phyloP scores from a whole-genome alignment of 2,888 invertebrate genomes.

The Trichacis sp. region DNA sequence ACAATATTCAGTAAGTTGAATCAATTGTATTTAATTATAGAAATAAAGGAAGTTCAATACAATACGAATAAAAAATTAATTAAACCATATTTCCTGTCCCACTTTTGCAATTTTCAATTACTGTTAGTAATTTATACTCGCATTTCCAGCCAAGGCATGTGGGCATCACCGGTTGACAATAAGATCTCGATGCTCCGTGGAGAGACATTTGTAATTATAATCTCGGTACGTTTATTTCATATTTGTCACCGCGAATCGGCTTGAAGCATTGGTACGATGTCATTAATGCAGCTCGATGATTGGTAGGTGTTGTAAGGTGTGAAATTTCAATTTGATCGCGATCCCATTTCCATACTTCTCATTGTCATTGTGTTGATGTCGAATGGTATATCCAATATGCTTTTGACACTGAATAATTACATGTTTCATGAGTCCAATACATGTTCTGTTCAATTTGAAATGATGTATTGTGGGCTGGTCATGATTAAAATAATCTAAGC shows the following conservation, averaged over 20 bases:
- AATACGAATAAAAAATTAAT: no score
- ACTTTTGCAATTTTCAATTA: no score
- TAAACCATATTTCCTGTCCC: no score
- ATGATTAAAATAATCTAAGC: no score
- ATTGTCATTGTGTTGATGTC: background rate
- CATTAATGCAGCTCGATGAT: slow-evolving; percentile 6
- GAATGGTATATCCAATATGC: slow-evolving; percentile 1
- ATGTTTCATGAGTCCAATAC: no score
- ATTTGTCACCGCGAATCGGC: slow-evolving; percentile 4
- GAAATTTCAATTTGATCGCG: slow-evolving; percentile 12
- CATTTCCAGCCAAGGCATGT: background rate
- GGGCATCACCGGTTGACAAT: slow-evolving; percentile 19
- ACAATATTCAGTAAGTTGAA: no score
- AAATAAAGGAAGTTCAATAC: no score
- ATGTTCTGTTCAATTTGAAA: no score
- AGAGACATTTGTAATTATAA: slow-evolving; percentile 34
- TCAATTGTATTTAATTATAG: no score
- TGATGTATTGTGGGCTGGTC: no score
- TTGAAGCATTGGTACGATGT: background rate
- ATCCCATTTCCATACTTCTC: slow-evolving; percentile 15
- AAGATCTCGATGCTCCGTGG: no score
- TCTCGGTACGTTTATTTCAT: slow-evolving; percentile 11
- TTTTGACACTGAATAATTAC: slow-evolving; percentile 17
- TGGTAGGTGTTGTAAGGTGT: slow-evolving; percentile 18
- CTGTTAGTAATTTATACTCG: no score